phyloP scores from a whole-genome alignment of 2,113 vertebrate species.

The Scartelaos histophorus region DNA sequence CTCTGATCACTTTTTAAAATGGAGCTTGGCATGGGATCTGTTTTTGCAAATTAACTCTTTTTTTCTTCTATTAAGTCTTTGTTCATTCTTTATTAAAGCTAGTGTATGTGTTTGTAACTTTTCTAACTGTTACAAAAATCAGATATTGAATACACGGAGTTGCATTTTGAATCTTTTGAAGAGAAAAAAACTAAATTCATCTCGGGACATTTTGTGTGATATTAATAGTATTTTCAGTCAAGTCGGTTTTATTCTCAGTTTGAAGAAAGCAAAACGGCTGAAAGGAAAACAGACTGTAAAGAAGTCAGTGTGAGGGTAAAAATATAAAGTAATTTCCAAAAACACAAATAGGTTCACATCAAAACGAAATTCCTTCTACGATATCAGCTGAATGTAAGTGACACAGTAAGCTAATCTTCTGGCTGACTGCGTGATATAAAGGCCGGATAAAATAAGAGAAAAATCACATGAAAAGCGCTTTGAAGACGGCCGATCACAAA shows the following conservation, averaged over 20 bases:
- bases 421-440: constrained; percentile 24
- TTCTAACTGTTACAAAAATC: no score
- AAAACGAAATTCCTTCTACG: constrained; percentile 10
- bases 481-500: constrained; percentile 57
- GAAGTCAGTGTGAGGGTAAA: constrained; percentile 8
- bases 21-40: no score
- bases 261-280: neutral
- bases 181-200: no score
- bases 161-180: neutral
- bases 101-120: no score
- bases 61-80: no score
- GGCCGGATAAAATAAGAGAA: constrained; percentile 42
- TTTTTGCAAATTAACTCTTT: no score
- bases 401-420: constrained; percentile 21
- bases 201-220: no score
- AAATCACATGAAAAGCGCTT: constrained; percentile 51
- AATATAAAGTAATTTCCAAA: constrained; percentile 17
- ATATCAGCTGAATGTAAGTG: constrained; percentile 43
- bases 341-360: neutral
- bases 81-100: no score
- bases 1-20: no score
- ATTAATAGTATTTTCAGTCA: no score
- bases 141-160: no score
- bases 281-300: neutral
- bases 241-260: no score